A percentile compares a stretch with the other conserved stretches of the same genome.
phyloP scores from a whole-genome alignment of 2,888 invertebrate species.

The Harpalus rubripes region DNA sequence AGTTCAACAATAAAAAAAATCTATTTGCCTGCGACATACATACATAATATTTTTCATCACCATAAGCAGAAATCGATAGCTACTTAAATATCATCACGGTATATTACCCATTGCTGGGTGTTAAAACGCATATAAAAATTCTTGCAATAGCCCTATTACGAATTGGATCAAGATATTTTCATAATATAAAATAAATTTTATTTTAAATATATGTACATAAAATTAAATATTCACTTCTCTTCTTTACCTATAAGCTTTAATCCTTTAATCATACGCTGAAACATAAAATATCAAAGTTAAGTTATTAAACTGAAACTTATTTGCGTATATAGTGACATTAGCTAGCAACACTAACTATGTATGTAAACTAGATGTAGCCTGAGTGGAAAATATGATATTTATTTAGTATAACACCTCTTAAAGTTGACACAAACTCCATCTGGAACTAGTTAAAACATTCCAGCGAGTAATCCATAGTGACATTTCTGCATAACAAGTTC shows the following conservation, averaged over 20 bases:
- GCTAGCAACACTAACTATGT: too few relatives aligned
- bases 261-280: not conserved
- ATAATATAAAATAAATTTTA: too few relatives aligned
- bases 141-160: too few relatives aligned
- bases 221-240: not conserved
- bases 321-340: not conserved
- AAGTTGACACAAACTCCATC: slow-evolving; percentile 1
- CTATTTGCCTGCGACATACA: too few relatives aligned
- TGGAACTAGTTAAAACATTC: slow-evolving; percentile 18
- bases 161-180: too few relatives aligned
- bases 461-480: not conserved
- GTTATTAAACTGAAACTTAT: not conserved
- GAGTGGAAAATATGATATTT: not conserved
- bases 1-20: too few relatives aligned
- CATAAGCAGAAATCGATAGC: too few relatives aligned
- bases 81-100: too few relatives aligned
- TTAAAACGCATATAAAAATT: too few relatives aligned
- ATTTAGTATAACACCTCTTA: not conserved
- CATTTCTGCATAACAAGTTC: slow-evolving; percentile 27
- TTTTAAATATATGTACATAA: not conserved
- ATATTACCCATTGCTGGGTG: too few relatives aligned
- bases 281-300: not conserved
- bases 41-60: too few relatives aligned
- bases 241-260: too few relatives aligned
- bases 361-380: not conserved